Percentiles rank a stretch among this genome's conserved stretches.
Conservation (phyloP, 2,113 vertebrate genomes). For the Zeus faber region DNA sequence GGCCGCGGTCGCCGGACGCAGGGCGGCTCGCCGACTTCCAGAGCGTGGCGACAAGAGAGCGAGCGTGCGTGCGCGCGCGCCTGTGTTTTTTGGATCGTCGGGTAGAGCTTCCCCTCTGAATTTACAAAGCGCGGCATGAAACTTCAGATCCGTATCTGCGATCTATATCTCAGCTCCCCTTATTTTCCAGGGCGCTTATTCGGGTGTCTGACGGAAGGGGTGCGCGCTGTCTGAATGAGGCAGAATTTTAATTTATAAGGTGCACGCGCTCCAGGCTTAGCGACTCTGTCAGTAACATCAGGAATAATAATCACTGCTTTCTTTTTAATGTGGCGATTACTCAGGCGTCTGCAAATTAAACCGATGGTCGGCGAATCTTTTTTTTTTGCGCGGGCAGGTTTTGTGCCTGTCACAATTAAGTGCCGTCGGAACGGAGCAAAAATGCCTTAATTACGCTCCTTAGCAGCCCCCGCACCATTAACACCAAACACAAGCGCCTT, state of each 20-base stretch:
- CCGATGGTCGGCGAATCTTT: slow-evolving; percentile 6
- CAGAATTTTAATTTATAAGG: too few relatives aligned
- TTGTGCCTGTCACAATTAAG: slow-evolving; percentile 41
- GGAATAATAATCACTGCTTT: neutral
- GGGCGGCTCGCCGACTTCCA: too few relatives aligned
- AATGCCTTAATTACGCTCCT: slow-evolving; percentile 47
- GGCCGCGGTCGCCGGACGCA: too few relatives aligned
- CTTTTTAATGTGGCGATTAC: slow-evolving; percentile 19
- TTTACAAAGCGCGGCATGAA: slow-evolving; percentile 15
- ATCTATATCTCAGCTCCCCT: slow-evolving; percentile 19
- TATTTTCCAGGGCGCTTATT: slow-evolving; percentile 9
- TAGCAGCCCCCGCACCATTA: slow-evolving; percentile 28
- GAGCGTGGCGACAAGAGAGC: too few relatives aligned
- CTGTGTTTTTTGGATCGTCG: neutral
- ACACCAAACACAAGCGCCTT: slow-evolving; percentile 35
- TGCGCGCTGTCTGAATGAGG: neutral
- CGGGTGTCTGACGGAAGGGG: slow-evolving; percentile 23
- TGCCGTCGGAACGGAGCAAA: slow-evolving; percentile 28
- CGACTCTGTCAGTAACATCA: too few relatives aligned
- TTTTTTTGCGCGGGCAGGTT: slow-evolving; percentile 31
- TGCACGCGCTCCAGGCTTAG: too few relatives aligned
- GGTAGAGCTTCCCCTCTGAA: slow-evolving; percentile 33
- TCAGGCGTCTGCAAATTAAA: slow-evolving; percentile 11
- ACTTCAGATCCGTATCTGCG: slow-evolving; percentile 31
- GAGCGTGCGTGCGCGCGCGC: slow-evolving; percentile 11